A percentile compares a stretch with the other conserved stretches of the same genome.
Evolutionary conservation across 2,888 invertebrate species (phyloP).

Genomic region (Alsophila aescularia): DNA sequence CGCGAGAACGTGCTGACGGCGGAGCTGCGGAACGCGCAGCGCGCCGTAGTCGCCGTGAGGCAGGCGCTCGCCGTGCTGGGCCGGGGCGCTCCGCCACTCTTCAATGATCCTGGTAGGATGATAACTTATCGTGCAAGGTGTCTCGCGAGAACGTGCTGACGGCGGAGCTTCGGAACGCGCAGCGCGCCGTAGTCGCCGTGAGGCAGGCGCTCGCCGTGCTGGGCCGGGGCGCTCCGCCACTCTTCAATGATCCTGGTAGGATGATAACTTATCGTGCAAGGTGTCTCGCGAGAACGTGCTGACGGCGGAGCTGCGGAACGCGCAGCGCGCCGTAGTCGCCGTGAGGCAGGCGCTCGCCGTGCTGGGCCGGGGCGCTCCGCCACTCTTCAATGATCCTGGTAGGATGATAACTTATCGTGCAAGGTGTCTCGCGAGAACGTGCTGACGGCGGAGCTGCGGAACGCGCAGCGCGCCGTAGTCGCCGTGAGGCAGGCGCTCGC

Average conservation of each 20-base stretch:
- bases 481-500: conserved; percentile 89
- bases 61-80: conserved; percentile 89
- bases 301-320: conserved; percentile 90
- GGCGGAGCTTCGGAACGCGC: too few species aligned
- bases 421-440: too few species aligned
- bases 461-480: conserved; percentile 88
- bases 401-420: too few species aligned
- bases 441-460: too few species aligned
- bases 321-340: conserved; percentile 87
- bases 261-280: too few species aligned
- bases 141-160: too few species aligned
- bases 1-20: too few species aligned
- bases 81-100: conserved; percentile 73
- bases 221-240: conserved; percentile 70
- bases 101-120: too few species aligned
- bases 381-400: conserved; percentile 46
- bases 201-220: conserved; percentile 90
- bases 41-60: conserved; percentile 87
- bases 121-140: too few species aligned
- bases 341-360: conserved; percentile 90
- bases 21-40: conserved; percentile 90
- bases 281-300: too few species aligned
- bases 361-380: conserved; percentile 79
- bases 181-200: conserved; percentile 87
- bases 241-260: conserved; percentile 39